phyloP scores from a whole-genome alignment of 2,113 vertebrate genomes.

The Anarhynchus alexandrinus region DNA sequence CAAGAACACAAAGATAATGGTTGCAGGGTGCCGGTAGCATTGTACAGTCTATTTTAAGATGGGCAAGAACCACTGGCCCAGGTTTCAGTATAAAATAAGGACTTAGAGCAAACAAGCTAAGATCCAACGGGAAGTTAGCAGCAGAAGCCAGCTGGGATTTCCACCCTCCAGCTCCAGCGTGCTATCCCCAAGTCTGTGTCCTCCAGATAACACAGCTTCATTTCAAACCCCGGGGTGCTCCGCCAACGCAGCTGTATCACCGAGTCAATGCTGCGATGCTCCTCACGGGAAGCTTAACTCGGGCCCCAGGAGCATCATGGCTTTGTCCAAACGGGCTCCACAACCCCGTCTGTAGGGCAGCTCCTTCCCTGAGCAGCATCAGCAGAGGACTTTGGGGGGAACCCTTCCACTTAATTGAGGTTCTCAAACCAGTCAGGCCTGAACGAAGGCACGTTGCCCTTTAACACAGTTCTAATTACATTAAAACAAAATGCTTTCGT shows the following conservation, averaged over 20 bases:
- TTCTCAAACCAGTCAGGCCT: not conserved
- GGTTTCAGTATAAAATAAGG: not conserved
- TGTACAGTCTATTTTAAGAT: not conserved
- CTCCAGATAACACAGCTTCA: not conserved
- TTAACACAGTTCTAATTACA: slow-evolving; percentile 12
- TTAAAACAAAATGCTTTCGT: slow-evolving; percentile 24
- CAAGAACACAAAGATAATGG: not conserved
- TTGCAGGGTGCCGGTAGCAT: not conserved
- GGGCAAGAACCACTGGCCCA: not conserved
- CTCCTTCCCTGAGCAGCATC: not conserved
- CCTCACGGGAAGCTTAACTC: not conserved
- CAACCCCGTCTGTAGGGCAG: accelerated
- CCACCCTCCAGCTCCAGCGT: not conserved
- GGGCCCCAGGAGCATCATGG: accelerated
- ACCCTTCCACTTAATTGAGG: not conserved
- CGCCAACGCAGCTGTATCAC: not conserved
- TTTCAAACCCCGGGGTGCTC: not conserved
- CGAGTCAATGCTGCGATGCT: not conserved
- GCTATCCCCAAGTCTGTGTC: accelerated
- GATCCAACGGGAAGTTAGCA: not conserved
- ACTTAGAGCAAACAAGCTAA: not conserved
- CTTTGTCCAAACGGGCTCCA: not conserved
- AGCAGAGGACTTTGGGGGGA: not conserved
- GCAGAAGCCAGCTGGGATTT: not conserved
- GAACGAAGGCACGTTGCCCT: not conserved